These are phyloP conservation scores for Meles meles DNA, from an alignment of 2,113 vertebrate species.

Conservation along the genomic window DNA sequence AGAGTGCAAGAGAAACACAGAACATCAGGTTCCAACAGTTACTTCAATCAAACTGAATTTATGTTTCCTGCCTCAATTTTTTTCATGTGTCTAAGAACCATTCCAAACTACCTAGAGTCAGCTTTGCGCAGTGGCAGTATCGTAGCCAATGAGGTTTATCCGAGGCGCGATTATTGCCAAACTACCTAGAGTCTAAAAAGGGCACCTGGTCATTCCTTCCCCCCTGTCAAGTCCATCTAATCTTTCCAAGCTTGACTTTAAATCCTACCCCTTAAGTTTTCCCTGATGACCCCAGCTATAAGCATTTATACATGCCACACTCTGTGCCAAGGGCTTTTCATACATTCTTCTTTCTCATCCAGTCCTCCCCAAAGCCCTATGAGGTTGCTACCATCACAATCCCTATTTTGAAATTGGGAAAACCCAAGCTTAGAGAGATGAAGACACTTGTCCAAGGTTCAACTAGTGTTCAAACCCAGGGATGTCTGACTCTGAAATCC, in stretches of 20 bases:
- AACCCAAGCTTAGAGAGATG: conserved; percentile 7
- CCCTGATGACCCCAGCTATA: not conserved
- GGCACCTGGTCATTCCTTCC: not conserved
- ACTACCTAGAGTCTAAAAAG: not conserved
- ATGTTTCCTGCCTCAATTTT: not conserved
- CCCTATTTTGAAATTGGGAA: conserved; percentile 13
- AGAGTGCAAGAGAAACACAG: not conserved
- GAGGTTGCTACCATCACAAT: not conserved
- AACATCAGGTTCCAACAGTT: not conserved
- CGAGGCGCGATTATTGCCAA: too few relatives aligned
- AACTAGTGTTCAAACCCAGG: not conserved
- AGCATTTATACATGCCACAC: not conserved
- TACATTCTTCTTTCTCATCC: not conserved
- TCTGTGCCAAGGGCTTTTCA: not conserved
- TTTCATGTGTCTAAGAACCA: not conserved
- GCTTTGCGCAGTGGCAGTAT: too few relatives aligned
- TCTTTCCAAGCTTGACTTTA: conserved; percentile 12
- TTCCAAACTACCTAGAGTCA: conserved; percentile 4
- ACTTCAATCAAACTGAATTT: conserved; percentile 26
- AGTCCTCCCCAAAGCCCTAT: not conserved
- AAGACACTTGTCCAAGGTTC: not conserved
- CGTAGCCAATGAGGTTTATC: too few relatives aligned
- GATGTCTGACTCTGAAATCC: not conserved
- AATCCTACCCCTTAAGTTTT: not conserved
- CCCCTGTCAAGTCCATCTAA: not conserved